Evolutionary conservation across 2,888 invertebrate genomes (phyloP).

Genomic region (Lasius platythorax): DNA sequence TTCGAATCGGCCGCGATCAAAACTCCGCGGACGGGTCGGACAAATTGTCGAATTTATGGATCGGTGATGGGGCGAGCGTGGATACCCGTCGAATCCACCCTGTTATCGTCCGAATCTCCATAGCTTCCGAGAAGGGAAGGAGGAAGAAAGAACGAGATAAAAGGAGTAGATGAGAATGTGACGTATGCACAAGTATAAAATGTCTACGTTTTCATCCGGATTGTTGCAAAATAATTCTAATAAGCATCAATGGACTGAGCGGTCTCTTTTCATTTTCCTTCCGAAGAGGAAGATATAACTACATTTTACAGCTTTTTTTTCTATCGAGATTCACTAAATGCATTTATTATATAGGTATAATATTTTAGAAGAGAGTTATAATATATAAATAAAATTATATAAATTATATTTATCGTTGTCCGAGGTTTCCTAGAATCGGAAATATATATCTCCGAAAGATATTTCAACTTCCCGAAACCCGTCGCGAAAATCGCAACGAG

Average conservation of each 20-base stretch:
- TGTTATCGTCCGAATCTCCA: conserved; percentile 83
- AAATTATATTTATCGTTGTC: neutral
- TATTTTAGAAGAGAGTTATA: neutral
- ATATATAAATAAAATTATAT: neutral
- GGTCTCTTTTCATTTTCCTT: neutral
- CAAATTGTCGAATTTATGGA: conserved; percentile 85
- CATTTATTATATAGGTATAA: neutral
- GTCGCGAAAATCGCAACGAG: conserved; percentile 33
- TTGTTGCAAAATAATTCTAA: conserved; percentile 55
- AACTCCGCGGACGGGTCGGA: conserved; percentile 82
- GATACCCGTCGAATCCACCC: conserved; percentile 70
- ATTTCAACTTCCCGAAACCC: neutral
- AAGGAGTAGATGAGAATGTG: conserved; percentile 58
- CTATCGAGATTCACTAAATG: neutral
- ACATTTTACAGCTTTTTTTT: neutral
- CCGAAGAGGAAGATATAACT: neutral
- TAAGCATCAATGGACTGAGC: conserved; percentile 15
- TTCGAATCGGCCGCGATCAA: conserved; percentile 83
- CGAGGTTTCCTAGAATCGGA: neutral
- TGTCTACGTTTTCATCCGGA: conserved; percentile 27
- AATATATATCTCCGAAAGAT: neutral
- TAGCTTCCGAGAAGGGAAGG: conserved; percentile 80
- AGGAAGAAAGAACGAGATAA: conserved; percentile 50
- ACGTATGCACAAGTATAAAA: conserved; percentile 60
- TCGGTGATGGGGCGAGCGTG: conserved; percentile 81